Percentiles rank a stretch among this genome's conserved stretches.
Conservation (phyloP, 2,888 invertebrate species). For the Orgyia antiqua region DNA sequence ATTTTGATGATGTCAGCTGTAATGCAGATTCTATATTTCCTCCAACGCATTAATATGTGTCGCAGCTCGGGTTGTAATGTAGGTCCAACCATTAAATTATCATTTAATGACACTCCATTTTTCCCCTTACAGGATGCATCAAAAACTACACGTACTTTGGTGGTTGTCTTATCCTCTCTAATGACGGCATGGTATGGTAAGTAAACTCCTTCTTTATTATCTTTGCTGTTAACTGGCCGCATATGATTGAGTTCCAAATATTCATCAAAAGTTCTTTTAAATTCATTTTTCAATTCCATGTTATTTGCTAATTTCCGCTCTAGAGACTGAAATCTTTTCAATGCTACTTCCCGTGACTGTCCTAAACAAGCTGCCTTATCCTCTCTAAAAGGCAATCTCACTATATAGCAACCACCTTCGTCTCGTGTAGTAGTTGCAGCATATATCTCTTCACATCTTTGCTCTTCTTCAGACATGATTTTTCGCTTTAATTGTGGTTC, state of each 20-base stretch:
- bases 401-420: conserved; percentile 16
- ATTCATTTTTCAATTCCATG: conserved; percentile 8
- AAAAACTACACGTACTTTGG: conserved; percentile 21
- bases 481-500: not conserved
- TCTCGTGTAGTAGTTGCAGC: conserved; percentile 14
- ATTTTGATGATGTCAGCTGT: too few relatives aligned
- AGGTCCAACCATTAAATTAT: conserved; percentile 12
- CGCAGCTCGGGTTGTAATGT: conserved; percentile 13
- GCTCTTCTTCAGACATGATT: conserved; percentile 10
- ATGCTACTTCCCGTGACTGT: conserved; percentile 16
- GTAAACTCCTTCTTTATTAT: conserved; percentile 15
- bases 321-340: conserved; percentile 12
- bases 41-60: not conserved
- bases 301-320: conserved; percentile 13
- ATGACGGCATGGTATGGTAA: conserved; percentile 30
- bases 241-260: conserved; percentile 18
- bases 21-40: not conserved
- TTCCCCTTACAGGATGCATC: conserved; percentile 7
- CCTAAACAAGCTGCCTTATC: conserved; percentile 4
- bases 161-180: conserved; percentile 20
- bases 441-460: conserved; percentile 15
- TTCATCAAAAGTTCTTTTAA: too few relatives aligned
- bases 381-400: conserved; percentile 16
- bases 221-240: conserved; percentile 17
- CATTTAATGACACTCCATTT: conserved; percentile 7